phyloP scores from a whole-genome alignment of 2,888 invertebrate species.

The Linnaemya tessellans region DNA sequence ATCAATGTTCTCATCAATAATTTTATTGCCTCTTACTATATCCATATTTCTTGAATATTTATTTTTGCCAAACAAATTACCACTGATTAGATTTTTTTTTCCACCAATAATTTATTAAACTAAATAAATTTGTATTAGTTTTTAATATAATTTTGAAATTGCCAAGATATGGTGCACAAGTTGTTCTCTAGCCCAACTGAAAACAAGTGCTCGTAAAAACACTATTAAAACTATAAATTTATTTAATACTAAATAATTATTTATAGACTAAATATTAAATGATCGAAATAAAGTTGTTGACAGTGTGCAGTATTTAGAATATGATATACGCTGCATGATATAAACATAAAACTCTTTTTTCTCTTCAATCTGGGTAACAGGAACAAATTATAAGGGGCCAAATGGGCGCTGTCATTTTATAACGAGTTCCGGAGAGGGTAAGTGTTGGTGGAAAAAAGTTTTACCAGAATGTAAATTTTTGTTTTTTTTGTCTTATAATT shows the following conservation, averaged over 20 bases:
- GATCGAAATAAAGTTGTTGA: neutral
- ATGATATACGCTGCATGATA: neutral
- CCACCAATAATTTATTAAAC: neutral
- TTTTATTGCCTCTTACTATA: neutral
- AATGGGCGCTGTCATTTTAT: no score
- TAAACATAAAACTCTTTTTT: no score
- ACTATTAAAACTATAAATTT: slow-evolving; percentile 44
- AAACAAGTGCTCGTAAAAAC: slow-evolving; percentile 17
- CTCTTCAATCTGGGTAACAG: no score
- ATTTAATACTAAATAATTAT: slow-evolving; percentile 38
- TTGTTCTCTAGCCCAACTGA: neutral
- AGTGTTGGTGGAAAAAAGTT: no score
- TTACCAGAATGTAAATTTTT: no score
- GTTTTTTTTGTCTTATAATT: no score
- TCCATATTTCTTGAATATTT: slow-evolving; percentile 4
- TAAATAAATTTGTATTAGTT: slow-evolving; percentile 26
- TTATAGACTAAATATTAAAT: slow-evolving; percentile 20
- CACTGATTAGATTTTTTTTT: neutral
- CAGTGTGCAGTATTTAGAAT: neutral
- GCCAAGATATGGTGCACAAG: neutral
- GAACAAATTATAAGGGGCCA: no score
- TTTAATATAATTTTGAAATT: slow-evolving; percentile 19
- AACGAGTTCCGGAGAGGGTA: no score
- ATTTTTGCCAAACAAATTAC: neutral
- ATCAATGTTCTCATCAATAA: neutral